Evolutionary conservation across 2,888 invertebrate genomes (phyloP), one percentile per base, ranked within the genome.

Genomic region (Tipula lateralis): DNA sequence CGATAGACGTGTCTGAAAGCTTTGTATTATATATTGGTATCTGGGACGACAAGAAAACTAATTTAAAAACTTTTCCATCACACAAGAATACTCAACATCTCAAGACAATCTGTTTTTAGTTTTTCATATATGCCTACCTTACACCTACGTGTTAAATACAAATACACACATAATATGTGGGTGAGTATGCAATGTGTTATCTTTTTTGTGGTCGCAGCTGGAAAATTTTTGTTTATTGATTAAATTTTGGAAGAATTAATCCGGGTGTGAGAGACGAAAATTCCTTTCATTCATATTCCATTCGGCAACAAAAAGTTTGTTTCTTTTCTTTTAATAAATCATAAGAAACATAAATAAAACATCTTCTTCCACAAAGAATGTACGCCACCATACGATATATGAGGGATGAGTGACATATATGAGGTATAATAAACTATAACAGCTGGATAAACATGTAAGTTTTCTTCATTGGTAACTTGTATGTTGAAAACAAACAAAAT

Each of bases 381-480:
- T 24, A 24, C 66, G 13, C 12, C 1, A 24, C n/a, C 66, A 16
- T 50, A 50, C 16, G n/a, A n/a, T 66, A 24, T 66, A 3, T 66
- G 24, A n/a, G 66, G 66, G 6, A 66, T 66, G 66, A 66, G 66
- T 66, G 66, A 66, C 66, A 66, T 66, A n/a, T n/a, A 24, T 24
- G 66, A 66, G 66, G 7, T 66, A 66, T 24, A 66, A 66, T 66
- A 66, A 66, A 66, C 66, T 66, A 66, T 9, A 66, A 66, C 66
- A 66, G 66, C 24, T 66, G 66, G 66, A 66, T 66, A 66, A 66
- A 66, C 66, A 66, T 66, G 66, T 66, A 66, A 66, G 66, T 66
- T 66, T 66, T 66, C 24, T 9, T 9, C 66, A 24, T 66, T 66
- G 24, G 66, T 24, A 66, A 66, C 24, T 66, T 66, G 9, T 50